Base-by-base conservation (phyloP, 2,888 invertebrate genomes). In the Leptothorax acervorum region DNA sequence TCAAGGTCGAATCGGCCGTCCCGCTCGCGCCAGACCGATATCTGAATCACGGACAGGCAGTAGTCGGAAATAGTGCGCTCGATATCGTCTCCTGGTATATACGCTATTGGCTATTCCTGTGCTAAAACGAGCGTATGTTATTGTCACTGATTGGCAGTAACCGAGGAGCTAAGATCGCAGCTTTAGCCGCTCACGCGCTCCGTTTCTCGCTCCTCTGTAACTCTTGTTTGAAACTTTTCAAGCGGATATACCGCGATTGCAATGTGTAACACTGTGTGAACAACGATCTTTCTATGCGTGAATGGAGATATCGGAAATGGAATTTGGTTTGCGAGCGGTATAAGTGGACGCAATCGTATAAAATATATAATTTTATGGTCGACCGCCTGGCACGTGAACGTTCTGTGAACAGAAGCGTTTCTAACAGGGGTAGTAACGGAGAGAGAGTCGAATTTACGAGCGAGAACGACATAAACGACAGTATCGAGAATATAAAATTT, bases 31-130 rank as follows among this genome's bases (percentile, higher is more conserved):
- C 65, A 15, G 39, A 23, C 28, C 42, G 79, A 79, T 60, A 70
- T 71, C 60, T 76, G 76, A 76, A 76, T 65, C 53, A 39, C 1
- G 60, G 48, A 53, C 39, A 42, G 55, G 73, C 60, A 23, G 60
- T 48, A 45, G 73, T 51, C 79, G 60, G 79, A 81, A 81, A 73
- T 73, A 81, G 73, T 60, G 23, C 79, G 79, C 73, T 73, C 79
- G 60, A 81, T 73, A 79, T 60, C 60, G 70, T 23, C 78, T 48
- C 48, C 8, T 9, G n/a, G 57, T 65, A 12, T 6, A 63, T 15
- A 35, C 35, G 23, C 23, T 23, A 23, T 23, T 23, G 23, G 53
- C 39, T 35, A 51, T 12, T 62, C 39, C 35, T 35, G 35, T 23
- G 42, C 45, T 42, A 42, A 45, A 71, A 28, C 60, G 79, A 60